Evolutionary conservation across 1,140 invertebrate species (phyloP).

Genomic region (Drosophila kepulauana): DNA sequence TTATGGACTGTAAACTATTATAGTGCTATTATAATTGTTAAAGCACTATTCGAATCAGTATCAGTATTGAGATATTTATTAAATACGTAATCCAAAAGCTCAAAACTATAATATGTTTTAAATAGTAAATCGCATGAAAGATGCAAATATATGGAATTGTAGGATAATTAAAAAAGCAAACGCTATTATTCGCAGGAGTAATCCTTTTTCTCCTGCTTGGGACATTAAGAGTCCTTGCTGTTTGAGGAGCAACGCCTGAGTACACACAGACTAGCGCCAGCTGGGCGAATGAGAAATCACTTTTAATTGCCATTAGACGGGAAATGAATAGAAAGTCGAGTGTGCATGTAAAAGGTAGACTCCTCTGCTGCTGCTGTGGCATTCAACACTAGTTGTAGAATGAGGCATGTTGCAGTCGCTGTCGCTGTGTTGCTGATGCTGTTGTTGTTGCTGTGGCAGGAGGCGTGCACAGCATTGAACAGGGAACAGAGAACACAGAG

Average conservation of each 20-base stretch:
- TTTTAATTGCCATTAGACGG: conserved; percentile 48
- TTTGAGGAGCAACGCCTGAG: conserved; percentile 17
- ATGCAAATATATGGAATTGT: no score
- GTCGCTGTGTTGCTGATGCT: neutral
- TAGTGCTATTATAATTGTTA: no score
- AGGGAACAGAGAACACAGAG: conserved; percentile 12
- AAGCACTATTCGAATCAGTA: no score
- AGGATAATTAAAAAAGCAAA: neutral
- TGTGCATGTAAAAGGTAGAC: conserved; percentile 22
- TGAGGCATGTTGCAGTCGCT: neutral
- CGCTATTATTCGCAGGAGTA: neutral
- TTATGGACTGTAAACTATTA: no score
- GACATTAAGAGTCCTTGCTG: neutral
- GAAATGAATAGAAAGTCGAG: conserved; percentile 19
- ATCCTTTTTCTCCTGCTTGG: neutral
- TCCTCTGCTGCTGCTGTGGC: neutral
- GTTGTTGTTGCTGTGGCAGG: neutral
- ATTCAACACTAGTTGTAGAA: neutral
- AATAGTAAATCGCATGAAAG: no score
- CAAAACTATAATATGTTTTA: no score
- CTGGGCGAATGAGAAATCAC: conserved; percentile 28
- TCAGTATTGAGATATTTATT: no score
- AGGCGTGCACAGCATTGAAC: conserved; percentile 31
- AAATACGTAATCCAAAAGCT: no score
- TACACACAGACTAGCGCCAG: conserved; percentile 10